Evolutionary conservation across 1,140 invertebrate species (phyloP), one percentile per base, ranked within the genome.

Genomic region (Lepidurus couesii): DNA sequence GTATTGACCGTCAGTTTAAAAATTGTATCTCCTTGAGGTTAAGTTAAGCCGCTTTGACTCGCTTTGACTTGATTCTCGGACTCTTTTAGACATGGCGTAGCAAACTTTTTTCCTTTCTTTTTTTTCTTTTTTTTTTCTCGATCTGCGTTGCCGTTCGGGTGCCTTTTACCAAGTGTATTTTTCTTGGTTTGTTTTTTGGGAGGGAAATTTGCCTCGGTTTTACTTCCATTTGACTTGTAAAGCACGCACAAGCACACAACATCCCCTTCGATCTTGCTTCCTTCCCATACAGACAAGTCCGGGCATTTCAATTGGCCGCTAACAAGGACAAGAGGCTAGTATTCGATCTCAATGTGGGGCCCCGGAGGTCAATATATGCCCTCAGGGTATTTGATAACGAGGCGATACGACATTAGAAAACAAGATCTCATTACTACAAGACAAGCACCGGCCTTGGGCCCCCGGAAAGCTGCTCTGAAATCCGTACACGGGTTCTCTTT

Each of bases 341-440:
- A 21, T 65, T 65, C 13, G 53, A 65, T 65, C 53, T 65, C 53
- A 65, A 65, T 65, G 53, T 65, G 53, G 34, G 3, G 53, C 53
- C 53, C 53, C 53, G 16, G 53, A 65, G 53, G 53, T 65, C 53
- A 65, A 65, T 65, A 65, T 65, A 13, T 21, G 53, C 53, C 53
- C 53, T 65, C 1, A 1, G 53, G 53, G 53, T 65, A 65, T 65
- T 65, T 65, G 53, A 65, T 65, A 65, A 65, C 53, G 53, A 65
- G 53, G 53, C 53, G 53, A 65, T 65, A 65, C 53, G 53, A 65
- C 53, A 65, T 65, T 65, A 65, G 53, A 65, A 65, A 65, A 65
- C 53, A 65, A 65, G 53, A 65, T 65, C 53, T 65, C 53, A 65
- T 65, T 65, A 65, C 53, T 65, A 21, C 53, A 0, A 65, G 53